Evolutionary conservation across 2,888 invertebrate species (phyloP).

Genomic region (Gastrophysa polygoni): DNA sequence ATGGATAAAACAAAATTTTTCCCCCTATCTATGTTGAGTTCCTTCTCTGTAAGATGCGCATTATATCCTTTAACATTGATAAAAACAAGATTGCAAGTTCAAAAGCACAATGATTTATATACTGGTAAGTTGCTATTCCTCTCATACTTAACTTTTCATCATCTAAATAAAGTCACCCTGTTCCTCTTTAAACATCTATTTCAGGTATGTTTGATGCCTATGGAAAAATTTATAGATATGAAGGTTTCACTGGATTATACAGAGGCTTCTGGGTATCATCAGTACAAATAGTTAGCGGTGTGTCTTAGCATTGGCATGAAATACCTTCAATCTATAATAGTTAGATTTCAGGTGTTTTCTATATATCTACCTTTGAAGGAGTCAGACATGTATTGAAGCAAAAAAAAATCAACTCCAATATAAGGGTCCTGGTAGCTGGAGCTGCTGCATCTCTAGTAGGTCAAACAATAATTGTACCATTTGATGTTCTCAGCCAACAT

Average conservation of each 20-base stretch:
- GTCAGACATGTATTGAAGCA: conserved; percentile 80
- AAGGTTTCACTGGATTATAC: conserved; percentile 88
- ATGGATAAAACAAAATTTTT: conserved; percentile 96
- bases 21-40: conserved; percentile 89
- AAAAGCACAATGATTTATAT: conserved; percentile 82
- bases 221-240: conserved; percentile 80
- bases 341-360: conserved; percentile 77
- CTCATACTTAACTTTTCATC: too few relatives aligned
- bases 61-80: conserved; percentile 93
- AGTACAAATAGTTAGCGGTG: conserved; percentile 64
- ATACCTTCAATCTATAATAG: neutral
- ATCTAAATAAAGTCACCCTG: too few relatives aligned
- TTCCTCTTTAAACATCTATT: too few relatives aligned
- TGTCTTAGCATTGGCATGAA: neutral
- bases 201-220: conserved; percentile 85
- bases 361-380: conserved; percentile 93
- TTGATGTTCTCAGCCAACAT: conserved; percentile 96
- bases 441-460: conserved; percentile 91
- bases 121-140: conserved; percentile 68
- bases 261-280: conserved; percentile 96
- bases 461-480: conserved; percentile 95
- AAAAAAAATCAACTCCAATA: conserved; percentile 67
- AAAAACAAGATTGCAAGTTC: conserved; percentile 92
- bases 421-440: conserved; percentile 85
- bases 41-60: conserved; percentile 75